phyloP scores from a whole-genome alignment of 2,888 invertebrate genomes.

The Exocentrus adspersus region DNA sequence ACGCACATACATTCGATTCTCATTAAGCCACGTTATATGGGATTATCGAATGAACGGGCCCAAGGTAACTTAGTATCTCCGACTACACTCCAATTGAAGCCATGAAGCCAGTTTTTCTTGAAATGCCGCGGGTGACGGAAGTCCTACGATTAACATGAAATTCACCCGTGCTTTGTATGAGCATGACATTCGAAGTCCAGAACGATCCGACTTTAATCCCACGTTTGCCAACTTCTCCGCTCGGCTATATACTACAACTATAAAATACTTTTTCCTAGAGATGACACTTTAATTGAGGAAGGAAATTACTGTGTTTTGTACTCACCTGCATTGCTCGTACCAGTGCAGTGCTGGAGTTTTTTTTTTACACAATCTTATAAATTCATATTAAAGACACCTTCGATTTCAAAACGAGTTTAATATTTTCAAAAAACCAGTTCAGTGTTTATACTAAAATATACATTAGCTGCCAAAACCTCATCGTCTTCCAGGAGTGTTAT shows the following conservation, averaged over 20 bases:
- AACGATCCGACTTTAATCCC: background rate
- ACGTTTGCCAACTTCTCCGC: background rate
- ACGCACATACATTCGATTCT: slow-evolving; percentile 11
- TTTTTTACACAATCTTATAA: too few species aligned
- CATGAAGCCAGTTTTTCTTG: slow-evolving; percentile 45
- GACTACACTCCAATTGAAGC: slow-evolving; percentile 39
- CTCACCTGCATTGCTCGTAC: too few species aligned
- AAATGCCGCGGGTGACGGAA: slow-evolving; percentile 43
- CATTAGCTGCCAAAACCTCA: slow-evolving; percentile 29
- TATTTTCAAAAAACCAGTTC: too few species aligned
- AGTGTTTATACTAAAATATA: too few species aligned
- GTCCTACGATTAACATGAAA: slow-evolving; percentile 43
- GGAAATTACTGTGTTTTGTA: too few species aligned
- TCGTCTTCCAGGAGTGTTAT: slow-evolving; percentile 45
- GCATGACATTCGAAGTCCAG: slow-evolving; percentile 14
- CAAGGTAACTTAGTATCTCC: slow-evolving; percentile 24
- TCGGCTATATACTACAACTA: too few species aligned
- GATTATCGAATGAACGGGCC: slow-evolving; percentile 30
- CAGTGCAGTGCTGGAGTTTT: too few species aligned
- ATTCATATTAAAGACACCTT: too few species aligned
- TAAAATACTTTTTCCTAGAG: background rate
- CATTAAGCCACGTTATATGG: slow-evolving; percentile 19
- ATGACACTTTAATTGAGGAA: too few species aligned
- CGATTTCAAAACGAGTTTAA: too few species aligned
- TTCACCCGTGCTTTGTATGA: slow-evolving; percentile 41